These are phyloP conservation scores for Psammodynastes pulverulentus DNA, from an alignment of 2,113 vertebrate species.

Conservation along the genomic window DNA sequence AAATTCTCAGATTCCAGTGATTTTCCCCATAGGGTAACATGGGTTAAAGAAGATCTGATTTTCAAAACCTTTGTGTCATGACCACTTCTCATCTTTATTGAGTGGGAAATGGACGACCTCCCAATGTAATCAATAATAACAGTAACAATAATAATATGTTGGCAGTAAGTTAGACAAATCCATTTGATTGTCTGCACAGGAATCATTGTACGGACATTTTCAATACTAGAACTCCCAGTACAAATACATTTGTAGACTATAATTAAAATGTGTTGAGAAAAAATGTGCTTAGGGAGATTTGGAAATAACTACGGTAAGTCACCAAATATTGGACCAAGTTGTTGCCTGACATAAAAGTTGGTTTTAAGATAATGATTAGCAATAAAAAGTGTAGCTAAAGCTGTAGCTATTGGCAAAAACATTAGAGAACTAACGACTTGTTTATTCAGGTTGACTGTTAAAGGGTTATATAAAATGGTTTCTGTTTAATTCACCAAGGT, in stretches of 20 bases:
- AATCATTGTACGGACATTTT: slow-evolving; percentile 1
- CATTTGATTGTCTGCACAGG: not conserved
- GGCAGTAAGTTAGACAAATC: not conserved
- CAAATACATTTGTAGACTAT: not conserved
- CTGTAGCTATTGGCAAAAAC: not conserved
- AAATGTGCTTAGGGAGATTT: not conserved
- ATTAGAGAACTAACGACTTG: not conserved
- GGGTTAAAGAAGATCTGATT: not conserved
- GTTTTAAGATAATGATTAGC: not conserved
- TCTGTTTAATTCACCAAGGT: not conserved
- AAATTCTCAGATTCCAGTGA: not conserved
- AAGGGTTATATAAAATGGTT: not conserved
- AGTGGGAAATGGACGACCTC: not conserved
- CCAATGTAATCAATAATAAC: not conserved
- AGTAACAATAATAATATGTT: not conserved
- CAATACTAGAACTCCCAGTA: not conserved
- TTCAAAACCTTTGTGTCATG: not conserved
- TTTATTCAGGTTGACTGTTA: not conserved
- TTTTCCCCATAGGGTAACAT: not conserved
- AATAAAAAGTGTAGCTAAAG: not conserved
- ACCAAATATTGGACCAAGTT: not conserved
- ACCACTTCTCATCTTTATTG: not conserved
- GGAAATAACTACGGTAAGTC: not conserved
- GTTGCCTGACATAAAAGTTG: not conserved
- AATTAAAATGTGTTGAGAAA: not conserved